phyloP scores from a whole-genome alignment of 2,888 invertebrate genomes.

The Nasonovia ribisnigri region DNA sequence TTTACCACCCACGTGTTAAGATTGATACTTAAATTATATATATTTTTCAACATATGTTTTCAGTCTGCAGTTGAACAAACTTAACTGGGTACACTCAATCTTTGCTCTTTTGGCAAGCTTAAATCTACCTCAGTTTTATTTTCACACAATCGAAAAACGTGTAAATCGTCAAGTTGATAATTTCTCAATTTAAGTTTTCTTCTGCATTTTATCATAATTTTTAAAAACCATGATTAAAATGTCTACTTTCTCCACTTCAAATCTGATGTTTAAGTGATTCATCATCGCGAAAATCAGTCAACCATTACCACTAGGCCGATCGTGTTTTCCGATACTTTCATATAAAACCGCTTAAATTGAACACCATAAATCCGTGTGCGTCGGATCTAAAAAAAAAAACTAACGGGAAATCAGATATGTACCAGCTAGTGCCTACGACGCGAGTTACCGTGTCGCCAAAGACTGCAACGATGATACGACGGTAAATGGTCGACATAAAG shows the following conservation, averaged over 20 bases:
- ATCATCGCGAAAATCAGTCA: neutral
- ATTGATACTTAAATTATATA: neutral
- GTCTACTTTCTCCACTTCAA: constrained; percentile 34
- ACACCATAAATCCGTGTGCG: neutral
- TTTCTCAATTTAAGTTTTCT: neutral
- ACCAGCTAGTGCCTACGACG: neutral
- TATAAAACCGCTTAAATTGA: constrained; percentile 10
- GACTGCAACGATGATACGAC: neutral
- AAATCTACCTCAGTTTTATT: neutral
- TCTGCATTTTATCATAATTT: neutral
- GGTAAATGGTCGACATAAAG: neutral
- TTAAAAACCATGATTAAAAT: neutral
- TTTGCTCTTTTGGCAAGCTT: neutral
- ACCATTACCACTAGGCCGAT: neutral
- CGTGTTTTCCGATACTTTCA: constrained; percentile 22
- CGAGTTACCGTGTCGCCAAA: neutral
- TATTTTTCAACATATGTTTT: neutral
- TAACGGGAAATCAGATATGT: neutral
- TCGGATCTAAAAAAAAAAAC: neutral
- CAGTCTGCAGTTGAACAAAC: neutral
- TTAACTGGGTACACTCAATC: neutral
- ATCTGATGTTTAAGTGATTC: neutral
- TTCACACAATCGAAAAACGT: neutral
- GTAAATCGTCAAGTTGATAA: neutral
- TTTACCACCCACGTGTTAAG: neutral